Conservation (phyloP, 1,140 invertebrate genomes). For the Apis dorsata region DNA sequence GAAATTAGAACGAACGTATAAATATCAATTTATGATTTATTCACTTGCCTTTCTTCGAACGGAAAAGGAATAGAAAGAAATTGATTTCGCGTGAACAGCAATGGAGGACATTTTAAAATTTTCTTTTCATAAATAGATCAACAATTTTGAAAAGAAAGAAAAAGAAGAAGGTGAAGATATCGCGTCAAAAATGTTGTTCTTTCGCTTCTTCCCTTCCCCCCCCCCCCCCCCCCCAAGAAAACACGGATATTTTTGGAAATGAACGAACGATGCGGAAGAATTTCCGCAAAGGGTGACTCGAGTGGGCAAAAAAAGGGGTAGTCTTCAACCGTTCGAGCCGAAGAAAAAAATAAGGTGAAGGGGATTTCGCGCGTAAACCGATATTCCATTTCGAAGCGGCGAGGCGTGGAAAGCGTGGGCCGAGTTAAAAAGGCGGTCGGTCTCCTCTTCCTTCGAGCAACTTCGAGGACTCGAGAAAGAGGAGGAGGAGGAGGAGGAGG, state of each 20-base stretch:
- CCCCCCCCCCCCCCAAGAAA: background rate
- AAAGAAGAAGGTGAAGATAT: background rate
- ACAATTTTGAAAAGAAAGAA: background rate
- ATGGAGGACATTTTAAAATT: background rate
- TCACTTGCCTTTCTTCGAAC: too few relatives aligned
- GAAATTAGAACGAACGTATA: too few relatives aligned
- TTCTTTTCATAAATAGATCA: too few relatives aligned
- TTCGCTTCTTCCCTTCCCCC: background rate
- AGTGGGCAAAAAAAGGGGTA: constrained; percentile 39
- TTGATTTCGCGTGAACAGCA: too few relatives aligned
- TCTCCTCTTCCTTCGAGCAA: constrained; percentile 34
- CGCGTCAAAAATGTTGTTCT: background rate
- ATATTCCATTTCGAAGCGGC: constrained; percentile 57
- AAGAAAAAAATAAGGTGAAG: constrained; percentile 24
- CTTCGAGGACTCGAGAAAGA: background rate
- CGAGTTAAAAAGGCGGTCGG: constrained; percentile 46
- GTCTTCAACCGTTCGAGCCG: background rate
- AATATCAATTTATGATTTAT: too few relatives aligned
- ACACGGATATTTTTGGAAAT: background rate
- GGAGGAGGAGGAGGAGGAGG: constrained; percentile 42
- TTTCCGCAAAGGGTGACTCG: constrained; percentile 42
- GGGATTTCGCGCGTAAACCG: constrained; percentile 60
- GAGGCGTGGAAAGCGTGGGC: constrained; percentile 53
- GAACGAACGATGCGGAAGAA: constrained; percentile 35
- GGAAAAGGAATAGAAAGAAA: background rate